Base-by-base conservation (phyloP, 2,888 invertebrate species). In the Cremastinae sp. region DNA sequence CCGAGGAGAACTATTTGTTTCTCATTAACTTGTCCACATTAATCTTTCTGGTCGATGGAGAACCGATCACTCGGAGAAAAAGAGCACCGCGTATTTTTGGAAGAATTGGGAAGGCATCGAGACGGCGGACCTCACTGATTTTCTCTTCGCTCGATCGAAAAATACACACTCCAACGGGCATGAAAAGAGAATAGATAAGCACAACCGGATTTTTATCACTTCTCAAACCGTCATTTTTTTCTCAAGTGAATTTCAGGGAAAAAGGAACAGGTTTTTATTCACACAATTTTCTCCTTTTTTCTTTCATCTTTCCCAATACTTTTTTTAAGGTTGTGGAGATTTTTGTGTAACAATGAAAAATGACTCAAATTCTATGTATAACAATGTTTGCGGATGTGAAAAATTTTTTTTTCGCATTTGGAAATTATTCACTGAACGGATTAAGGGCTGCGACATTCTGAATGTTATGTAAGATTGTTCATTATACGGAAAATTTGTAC, bases 1-100 rank as follows among this genome's bases (percentile, higher is more conserved):
- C 78, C 76, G 47, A 75, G 78, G 80, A 53, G 55, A 66, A 80
- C 82, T 86, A 87, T 88, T 88, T 87, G 85, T 85, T 86, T 86
- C 87, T 88, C 87, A 87, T 88, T 89, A 88, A 87, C 85, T 80
- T 76, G 74, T 74, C 81, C 68, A 81, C 88, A 88, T 89, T 88
- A 87, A 89, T 89, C 89, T 84, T 85, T 77, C 43, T 56, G 53
- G 41, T 62, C 53, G 58, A 68, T 43, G 59, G 56, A 18, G 22
- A 4, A n/a, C 53, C 75, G 74, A 74, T 77, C 77, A 58, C 62
- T 66, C 71, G 64, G 72, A 72, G 56, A 69, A 55, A 47, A 61
- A 64, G 66, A 78, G 53, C 28, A 3, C 28, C 28, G 28, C 2
- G 5, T 2, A 28, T 28, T 28, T 28, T 28, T 5, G 12, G 43